Percentiles rank a stretch among this genome's conserved stretches.
phyloP scores from a whole-genome alignment of 2,113 vertebrate species.

The Tiliqua scincoides region DNA sequence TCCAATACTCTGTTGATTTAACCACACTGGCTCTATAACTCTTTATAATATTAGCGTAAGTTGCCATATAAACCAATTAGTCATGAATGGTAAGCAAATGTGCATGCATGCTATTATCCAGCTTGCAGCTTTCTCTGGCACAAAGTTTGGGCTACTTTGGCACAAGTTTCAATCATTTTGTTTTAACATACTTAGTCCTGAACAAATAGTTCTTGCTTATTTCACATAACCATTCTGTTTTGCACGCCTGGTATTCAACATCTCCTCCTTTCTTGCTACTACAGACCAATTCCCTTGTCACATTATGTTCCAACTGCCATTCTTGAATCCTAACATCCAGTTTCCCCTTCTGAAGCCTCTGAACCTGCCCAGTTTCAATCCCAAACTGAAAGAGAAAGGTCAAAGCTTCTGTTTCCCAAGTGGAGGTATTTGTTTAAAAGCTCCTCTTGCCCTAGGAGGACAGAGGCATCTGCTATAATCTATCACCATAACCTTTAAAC shows the following conservation, averaged over 20 bases:
- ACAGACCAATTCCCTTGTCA: background rate
- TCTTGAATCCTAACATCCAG: background rate
- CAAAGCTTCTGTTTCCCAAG: background rate
- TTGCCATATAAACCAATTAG: background rate
- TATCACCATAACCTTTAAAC: background rate
- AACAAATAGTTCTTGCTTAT: background rate
- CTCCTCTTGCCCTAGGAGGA: background rate
- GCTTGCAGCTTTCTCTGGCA: background rate
- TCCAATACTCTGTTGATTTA: too few species aligned
- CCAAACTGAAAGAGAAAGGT: background rate
- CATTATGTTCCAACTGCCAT: background rate
- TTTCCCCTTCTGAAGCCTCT: too few species aligned
- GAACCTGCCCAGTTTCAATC: background rate
- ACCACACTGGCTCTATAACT: background rate
- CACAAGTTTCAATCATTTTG: background rate
- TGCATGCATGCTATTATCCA: background rate
- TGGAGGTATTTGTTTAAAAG: background rate
- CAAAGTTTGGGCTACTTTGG: background rate
- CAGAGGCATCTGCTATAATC: background rate
- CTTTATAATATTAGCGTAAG: background rate
- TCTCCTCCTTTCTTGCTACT: background rate
- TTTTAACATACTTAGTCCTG: background rate
- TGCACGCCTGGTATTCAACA: background rate
- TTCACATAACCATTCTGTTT: background rate
- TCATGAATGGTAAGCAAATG: background rate